These are phyloP conservation scores for Rousettus madagascariensis DNA, from an alignment of 2,797 vertebrate genomes.

Conservation along the genomic window DNA sequence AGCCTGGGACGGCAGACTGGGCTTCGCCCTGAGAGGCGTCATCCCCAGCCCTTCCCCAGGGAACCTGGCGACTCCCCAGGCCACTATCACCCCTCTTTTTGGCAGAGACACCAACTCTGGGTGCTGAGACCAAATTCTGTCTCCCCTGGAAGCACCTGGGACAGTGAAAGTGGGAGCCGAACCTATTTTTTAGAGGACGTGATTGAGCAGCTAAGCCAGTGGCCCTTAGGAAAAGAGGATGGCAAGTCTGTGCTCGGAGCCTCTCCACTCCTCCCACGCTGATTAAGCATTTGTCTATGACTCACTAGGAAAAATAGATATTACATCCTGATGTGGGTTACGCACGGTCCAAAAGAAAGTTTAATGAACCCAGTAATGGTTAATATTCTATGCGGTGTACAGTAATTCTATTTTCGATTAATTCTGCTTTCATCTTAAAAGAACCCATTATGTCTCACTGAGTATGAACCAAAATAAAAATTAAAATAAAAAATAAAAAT, in stretches of 20 bases:
- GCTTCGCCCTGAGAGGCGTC: not conserved
- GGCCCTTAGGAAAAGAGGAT: not conserved
- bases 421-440: not conserved
- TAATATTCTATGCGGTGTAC: not conserved
- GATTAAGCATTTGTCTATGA: not conserved
- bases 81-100: not conserved
- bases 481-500: too few relatives aligned
- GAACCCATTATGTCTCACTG: not conserved
- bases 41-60: not conserved
- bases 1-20: not conserved
- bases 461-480: too few relatives aligned
- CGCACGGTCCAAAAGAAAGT: not conserved
- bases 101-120: not conserved
- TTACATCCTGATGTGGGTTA: too few relatives aligned
- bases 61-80: not conserved
- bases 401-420: not conserved
- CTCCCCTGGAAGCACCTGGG: not conserved
- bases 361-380: not conserved
- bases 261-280: not conserved
- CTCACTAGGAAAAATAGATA: not conserved
- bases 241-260: not conserved
- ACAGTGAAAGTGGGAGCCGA: not conserved
- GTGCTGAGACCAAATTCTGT: not conserved
- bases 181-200: not conserved
- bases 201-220: not conserved